These are phyloP conservation scores for Neocloeon triangulifer DNA, from an alignment of 1,140 invertebrate genomes.

Conservation along the genomic window DNA sequence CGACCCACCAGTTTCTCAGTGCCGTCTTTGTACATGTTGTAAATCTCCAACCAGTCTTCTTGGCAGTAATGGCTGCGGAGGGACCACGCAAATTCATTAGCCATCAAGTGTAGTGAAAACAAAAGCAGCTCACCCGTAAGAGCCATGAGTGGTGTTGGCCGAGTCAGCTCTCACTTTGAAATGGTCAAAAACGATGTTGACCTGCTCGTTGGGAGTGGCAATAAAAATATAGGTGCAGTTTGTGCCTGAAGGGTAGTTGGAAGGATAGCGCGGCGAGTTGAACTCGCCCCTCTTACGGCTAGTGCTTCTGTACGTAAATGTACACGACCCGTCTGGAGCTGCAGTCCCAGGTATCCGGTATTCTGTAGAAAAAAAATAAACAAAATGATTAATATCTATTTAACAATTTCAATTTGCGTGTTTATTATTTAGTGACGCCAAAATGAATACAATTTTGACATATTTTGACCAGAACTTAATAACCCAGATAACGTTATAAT, in stretches of 20 bases:
- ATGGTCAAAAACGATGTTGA: constrained; percentile 77
- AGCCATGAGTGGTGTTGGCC: constrained; percentile 23
- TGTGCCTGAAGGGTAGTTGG: constrained; percentile 80
- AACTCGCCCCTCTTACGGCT: constrained; percentile 71
- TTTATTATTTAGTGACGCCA: too few relatives aligned
- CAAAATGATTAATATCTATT: too few relatives aligned
- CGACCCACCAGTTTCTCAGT: constrained; percentile 61
- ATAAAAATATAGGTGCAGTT: constrained; percentile 82
- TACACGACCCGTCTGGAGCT: constrained; percentile 68
- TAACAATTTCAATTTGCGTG: too few relatives aligned
- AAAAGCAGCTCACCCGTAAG: constrained; percentile 30
- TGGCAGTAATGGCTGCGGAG: constrained; percentile 27
- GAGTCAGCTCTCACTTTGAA: constrained; percentile 63
- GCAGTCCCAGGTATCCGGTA: constrained; percentile 88
- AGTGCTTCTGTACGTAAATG: constrained; percentile 72
- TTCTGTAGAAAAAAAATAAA: constrained; percentile 39
- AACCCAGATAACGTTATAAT: too few relatives aligned
- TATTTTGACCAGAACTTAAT: too few relatives aligned
- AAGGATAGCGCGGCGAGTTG: constrained; percentile 87
- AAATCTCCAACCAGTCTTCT: constrained; percentile 85
- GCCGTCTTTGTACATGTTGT: constrained; percentile 59
- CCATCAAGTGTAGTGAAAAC: neutral
- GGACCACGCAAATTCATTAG: constrained; percentile 2
- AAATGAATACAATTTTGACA: too few relatives aligned
- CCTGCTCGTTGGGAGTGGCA: constrained; percentile 68